These are phyloP conservation scores for Leptopilina clavipes DNA, from an alignment of 1,140 invertebrate species.

Conservation along the genomic window DNA sequence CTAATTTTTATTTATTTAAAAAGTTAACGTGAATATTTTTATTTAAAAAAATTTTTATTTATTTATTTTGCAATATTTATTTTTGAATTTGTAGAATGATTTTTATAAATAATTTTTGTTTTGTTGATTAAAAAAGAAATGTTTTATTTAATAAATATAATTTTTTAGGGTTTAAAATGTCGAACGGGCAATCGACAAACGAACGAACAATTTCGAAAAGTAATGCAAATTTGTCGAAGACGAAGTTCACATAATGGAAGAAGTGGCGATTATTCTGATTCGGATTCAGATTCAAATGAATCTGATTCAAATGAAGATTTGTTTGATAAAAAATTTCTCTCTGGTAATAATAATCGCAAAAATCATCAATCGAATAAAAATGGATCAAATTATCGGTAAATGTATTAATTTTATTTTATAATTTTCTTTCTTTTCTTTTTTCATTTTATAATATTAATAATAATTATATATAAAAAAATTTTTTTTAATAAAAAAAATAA, in stretches of 20 bases:
- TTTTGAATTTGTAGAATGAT: too few species aligned
- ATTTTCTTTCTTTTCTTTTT: too few species aligned
- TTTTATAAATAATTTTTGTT: background rate
- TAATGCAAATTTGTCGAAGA: conserved; percentile 64
- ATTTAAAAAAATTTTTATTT: too few species aligned
- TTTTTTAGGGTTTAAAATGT: conserved; percentile 65
- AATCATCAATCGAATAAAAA: conserved; percentile 42
- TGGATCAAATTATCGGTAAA: conserved; percentile 39
- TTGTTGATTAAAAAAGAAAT: too few species aligned
- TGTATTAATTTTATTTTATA: conserved; percentile 29
- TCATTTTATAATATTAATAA: too few species aligned
- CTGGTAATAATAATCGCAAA: conserved; percentile 41
- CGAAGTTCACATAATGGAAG: conserved; percentile 45
- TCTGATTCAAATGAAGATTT: conserved; percentile 59
- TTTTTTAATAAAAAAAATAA: conserved; percentile 46
- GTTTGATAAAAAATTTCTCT: conserved; percentile 61
- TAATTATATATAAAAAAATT: too few species aligned
- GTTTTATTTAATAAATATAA: background rate
- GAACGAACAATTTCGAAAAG: conserved; percentile 62
- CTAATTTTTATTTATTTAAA: too few species aligned
- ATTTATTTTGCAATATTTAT: too few species aligned
- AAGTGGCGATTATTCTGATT: conserved; percentile 50
- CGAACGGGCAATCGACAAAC: conserved; percentile 62
- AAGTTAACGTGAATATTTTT: too few species aligned
- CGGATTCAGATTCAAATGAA: conserved; percentile 53